Conservation (phyloP, 1,140 invertebrate species). For the Micrasema minimum region DNA sequence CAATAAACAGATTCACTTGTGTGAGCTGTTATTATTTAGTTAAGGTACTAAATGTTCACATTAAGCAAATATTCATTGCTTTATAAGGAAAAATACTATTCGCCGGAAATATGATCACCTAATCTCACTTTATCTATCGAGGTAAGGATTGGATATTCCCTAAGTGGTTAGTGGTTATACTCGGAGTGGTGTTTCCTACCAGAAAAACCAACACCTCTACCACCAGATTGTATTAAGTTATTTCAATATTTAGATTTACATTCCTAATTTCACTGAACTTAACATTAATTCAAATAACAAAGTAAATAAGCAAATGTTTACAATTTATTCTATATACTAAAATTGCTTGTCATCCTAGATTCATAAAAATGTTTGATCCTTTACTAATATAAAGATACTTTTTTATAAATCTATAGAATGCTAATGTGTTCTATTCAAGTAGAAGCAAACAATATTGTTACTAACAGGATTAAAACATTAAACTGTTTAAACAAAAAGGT, state of each 20-base stretch:
- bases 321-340: slow-evolving; percentile 1
- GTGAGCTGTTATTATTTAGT: not conserved
- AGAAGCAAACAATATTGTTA: not conserved
- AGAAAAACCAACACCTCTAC: no score
- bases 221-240: no score
- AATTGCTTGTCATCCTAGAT: slow-evolving; percentile 20
- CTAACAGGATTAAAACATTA: not conserved
- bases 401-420: slow-evolving; percentile 1
- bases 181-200: no score
- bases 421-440: slow-evolving; percentile 1
- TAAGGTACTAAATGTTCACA: no score
- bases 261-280: no score
- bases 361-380: slow-evolving; percentile 1
- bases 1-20: slow-evolving; percentile 6
- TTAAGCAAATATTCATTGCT: no score
- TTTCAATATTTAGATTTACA: no score
- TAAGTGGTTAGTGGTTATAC: no score
- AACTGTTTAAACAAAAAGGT: not conserved
- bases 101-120: no score
- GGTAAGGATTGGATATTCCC: no score
- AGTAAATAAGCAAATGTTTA: slow-evolving; percentile 3
- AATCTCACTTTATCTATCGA: no score
- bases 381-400: slow-evolving; percentile 11
- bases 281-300: not conserved
- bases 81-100: no score